Conservation (phyloP, 1,140 invertebrate species). For the Trialeurodes vaporariorum region DNA sequence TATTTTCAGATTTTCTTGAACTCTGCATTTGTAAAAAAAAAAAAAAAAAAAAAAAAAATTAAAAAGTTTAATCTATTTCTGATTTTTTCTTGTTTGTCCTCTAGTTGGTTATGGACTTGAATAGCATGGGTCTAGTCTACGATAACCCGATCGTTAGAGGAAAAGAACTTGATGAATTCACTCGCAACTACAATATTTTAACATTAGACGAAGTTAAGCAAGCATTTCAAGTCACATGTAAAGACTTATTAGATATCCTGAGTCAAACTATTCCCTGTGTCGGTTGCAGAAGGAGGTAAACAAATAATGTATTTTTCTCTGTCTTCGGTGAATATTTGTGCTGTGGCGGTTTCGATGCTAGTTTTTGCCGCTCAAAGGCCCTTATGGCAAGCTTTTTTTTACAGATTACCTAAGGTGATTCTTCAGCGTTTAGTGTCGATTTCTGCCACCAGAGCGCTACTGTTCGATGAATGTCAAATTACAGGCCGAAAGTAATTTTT, state of each 20-base stretch:
- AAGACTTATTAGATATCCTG: conserved; percentile 67
- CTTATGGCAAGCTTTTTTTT: conserved; percentile 9
- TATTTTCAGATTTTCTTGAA: too few relatives aligned
- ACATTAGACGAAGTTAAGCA: conserved; percentile 61
- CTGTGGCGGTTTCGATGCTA: neutral
- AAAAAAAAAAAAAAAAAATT: neutral
- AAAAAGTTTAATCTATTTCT: neutral
- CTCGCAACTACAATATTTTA: conserved; percentile 63
- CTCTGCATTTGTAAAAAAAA: neutral
- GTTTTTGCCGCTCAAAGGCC: conserved; percentile 10
- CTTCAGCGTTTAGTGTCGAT: too few relatives aligned
- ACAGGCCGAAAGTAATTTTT: too few relatives aligned
- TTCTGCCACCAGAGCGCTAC: too few relatives aligned
- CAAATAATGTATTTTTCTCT: neutral
- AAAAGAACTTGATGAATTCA: conserved; percentile 71
- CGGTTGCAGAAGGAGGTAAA: conserved; percentile 78
- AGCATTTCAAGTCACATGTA: conserved; percentile 69
- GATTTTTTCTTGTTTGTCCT: neutral
- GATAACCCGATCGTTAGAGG: conserved; percentile 60
- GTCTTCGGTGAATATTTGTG: neutral
- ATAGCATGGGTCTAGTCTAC: conserved; percentile 32
- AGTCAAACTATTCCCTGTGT: conserved; percentile 84
- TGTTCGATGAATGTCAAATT: too few relatives aligned
- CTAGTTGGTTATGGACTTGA: neutral
- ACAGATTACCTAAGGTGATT: too few relatives aligned